Percentiles rank a stretch among this genome's conserved stretches.
Conservation (phyloP, 1,140 invertebrate species). For the Sitobion miscanthi region DNA sequence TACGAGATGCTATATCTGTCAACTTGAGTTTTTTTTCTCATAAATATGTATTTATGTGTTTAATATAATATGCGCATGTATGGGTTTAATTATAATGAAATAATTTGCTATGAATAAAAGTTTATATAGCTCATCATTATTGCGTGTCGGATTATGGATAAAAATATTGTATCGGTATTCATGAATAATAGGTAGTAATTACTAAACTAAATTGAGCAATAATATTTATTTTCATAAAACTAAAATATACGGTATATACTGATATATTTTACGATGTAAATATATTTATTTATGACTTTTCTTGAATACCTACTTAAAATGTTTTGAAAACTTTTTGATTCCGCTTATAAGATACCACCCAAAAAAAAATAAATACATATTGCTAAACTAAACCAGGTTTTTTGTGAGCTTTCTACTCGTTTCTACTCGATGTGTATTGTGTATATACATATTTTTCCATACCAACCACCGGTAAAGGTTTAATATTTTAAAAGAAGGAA, state of each 20-base stretch:
- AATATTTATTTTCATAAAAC: neutral
- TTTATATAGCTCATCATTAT: neutral
- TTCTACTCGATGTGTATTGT: neutral
- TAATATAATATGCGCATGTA: neutral
- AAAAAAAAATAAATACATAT: neutral
- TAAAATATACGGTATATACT: neutral
- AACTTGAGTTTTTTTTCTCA: neutral
- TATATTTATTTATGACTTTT: neutral
- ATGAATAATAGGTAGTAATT: neutral
- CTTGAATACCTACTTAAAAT: neutral
- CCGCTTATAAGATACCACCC: neutral
- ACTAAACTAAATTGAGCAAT: neutral
- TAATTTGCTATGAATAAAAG: neutral
- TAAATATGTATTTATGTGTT: neutral
- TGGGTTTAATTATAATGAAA: neutral
- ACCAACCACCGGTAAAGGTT: neutral
- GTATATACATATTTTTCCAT: neutral
- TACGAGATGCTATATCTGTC: neutral
- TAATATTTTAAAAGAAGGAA: neutral
- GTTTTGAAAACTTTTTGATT: constrained; percentile 34
- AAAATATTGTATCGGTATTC: neutral
- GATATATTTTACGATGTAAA: neutral
- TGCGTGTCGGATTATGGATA: neutral
- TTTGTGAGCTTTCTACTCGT: neutral
- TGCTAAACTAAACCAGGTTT: neutral